These are phyloP conservation scores for Sula dactylatra DNA, from an alignment of 2,113 vertebrate species.

Conservation along the genomic window DNA sequence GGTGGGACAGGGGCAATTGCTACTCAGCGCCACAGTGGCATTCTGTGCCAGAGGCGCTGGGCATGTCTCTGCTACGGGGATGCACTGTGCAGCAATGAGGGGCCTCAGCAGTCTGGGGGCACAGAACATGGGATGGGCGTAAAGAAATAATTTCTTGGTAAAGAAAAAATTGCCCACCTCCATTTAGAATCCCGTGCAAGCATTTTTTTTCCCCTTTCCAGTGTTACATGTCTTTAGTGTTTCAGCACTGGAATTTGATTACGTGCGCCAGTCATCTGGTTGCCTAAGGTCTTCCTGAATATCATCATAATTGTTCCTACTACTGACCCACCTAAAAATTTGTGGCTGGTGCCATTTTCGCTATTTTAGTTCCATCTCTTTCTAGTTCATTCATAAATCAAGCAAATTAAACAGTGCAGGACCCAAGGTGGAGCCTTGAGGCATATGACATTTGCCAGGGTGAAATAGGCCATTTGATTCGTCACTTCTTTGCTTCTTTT, in stretches of 20 bases:
- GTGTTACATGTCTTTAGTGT: neutral
- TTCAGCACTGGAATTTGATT: neutral
- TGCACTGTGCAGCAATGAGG: neutral
- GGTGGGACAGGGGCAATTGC: neutral
- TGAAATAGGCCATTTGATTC: neutral
- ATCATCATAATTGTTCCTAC: neutral
- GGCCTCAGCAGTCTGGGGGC: neutral
- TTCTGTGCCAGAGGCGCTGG: neutral
- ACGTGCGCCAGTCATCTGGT: neutral
- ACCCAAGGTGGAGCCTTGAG: neutral
- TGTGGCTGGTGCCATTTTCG: neutral
- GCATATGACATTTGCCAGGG: neutral
- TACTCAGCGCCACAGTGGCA: accelerated
- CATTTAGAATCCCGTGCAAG: neutral
- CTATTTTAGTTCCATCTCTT: neutral
- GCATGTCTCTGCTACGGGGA: neutral
- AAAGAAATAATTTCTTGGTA: neutral
- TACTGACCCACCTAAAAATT: neutral
- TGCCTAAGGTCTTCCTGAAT: neutral
- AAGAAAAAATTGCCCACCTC: neutral
- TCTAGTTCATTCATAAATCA: neutral
- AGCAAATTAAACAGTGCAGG: neutral
- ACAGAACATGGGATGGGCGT: neutral
- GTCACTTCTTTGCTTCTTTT: neutral
- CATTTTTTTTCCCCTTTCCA: neutral